phyloP scores from a whole-genome alignment of 2,888 invertebrate genomes.

The Synergus gifuensis region DNA sequence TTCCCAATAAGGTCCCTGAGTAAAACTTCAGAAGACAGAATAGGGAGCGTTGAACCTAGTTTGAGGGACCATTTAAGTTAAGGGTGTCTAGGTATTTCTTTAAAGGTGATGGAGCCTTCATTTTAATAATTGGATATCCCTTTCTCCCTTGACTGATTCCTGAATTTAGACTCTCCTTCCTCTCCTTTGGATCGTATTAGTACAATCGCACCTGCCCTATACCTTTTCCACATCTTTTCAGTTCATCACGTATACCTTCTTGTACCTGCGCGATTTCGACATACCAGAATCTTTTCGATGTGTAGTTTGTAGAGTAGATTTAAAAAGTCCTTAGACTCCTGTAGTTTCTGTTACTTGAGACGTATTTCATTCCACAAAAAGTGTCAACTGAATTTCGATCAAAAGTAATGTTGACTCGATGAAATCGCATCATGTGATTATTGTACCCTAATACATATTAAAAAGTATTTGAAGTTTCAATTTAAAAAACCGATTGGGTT shows the following conservation, averaged over 20 bases:
- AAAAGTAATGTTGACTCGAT: constrained; percentile 27
- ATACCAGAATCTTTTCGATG: neutral
- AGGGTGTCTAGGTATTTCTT: constrained; percentile 62
- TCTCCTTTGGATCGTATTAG: constrained; percentile 55
- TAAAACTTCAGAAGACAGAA: neutral
- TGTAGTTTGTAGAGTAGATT: constrained; percentile 22
- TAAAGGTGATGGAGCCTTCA: constrained; percentile 75
- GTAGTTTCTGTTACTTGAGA: neutral
- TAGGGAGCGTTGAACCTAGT: neutral
- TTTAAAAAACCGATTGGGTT: no score
- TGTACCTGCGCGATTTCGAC: neutral
- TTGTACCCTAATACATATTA: neutral
- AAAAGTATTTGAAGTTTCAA: no score
- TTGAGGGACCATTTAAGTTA: neutral
- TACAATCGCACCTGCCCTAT: constrained; percentile 74
- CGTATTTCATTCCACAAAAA: constrained; percentile 8
- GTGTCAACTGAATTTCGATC: constrained; percentile 22
- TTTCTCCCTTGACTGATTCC: constrained; percentile 54
- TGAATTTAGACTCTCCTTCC: constrained; percentile 47
- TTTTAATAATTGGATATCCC: constrained; percentile 76
- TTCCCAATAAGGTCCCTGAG: no score
- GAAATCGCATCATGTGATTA: constrained; percentile 7
- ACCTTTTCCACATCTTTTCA: constrained; percentile 62
- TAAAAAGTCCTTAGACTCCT: constrained; percentile 11
- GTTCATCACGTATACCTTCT: constrained; percentile 57